Evolutionary conservation across 2,888 invertebrate genomes (phyloP).

Genomic region (Zaprionus obscuricornis): DNA sequence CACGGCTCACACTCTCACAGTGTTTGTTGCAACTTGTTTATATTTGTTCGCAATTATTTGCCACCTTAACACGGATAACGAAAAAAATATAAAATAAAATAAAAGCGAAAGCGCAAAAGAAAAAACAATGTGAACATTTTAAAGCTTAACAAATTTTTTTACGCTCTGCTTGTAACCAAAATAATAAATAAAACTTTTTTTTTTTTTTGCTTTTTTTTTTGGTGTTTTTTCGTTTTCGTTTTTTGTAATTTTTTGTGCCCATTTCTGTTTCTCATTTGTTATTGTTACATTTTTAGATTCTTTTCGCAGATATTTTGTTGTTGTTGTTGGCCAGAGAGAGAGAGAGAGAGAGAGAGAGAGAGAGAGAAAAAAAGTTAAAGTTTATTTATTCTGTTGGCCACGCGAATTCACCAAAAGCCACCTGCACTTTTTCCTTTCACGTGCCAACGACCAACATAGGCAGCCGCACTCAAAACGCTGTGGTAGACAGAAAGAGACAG

Average conservation of each 20-base stretch:
- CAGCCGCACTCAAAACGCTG: conserved; percentile 32
- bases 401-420: conserved; percentile 51
- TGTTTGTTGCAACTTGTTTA: conserved; percentile 29
- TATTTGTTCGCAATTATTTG: conserved; percentile 56
- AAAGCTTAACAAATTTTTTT: conserved; percentile 67
- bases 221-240: conserved; percentile 18
- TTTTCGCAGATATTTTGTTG: conserved; percentile 33
- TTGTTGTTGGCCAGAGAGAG: conserved; percentile 8
- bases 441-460: conserved; percentile 59
- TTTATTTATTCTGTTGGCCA: conserved; percentile 66
- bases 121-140: conserved; percentile 40
- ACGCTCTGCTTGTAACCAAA: conserved; percentile 49
- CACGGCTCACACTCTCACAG: background rate
- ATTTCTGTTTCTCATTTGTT: conserved; percentile 65
- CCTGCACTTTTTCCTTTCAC: conserved; percentile 74
- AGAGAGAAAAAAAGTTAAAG: conserved; percentile 58
- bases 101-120: conserved; percentile 3
- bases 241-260: conserved; percentile 40
- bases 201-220: conserved; percentile 3
- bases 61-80: conserved; percentile 38
- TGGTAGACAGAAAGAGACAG: background rate
- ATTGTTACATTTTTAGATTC: conserved; percentile 70
- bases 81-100: conserved; percentile 5
- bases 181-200: conserved; percentile 55
- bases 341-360: background rate